These are phyloP conservation scores for Microctenopoma stevenorrisi DNA, from an alignment of 2,797 vertebrate species.

Conservation along the genomic window DNA sequence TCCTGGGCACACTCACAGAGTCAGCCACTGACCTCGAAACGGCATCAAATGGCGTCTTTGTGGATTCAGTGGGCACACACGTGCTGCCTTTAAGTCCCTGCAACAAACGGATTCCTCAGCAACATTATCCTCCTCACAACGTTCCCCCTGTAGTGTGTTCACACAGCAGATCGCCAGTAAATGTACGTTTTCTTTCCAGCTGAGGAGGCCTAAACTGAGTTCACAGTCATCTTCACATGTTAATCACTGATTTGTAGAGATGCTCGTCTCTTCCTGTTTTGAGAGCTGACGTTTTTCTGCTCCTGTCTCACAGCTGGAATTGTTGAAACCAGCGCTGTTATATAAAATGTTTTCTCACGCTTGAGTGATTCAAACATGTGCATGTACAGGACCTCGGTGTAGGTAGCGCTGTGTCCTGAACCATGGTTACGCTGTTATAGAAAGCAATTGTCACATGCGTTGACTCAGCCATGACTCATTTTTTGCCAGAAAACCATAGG, in stretches of 20 bases:
- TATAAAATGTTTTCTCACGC: not conserved
- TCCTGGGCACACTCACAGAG: slow-evolving; percentile 18
- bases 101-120: slow-evolving; percentile 41
- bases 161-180: not conserved
- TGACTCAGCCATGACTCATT: slow-evolving; percentile 43
- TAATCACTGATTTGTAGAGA: slow-evolving; percentile 35
- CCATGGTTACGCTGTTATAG: not conserved
- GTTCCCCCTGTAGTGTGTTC: not conserved
- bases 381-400: not conserved
- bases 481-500: slow-evolving; percentile 54
- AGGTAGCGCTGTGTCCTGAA: slow-evolving; percentile 7
- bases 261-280: not conserved
- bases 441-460: not conserved
- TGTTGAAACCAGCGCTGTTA: not conserved
- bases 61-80: slow-evolving; percentile 24
- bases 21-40: slow-evolving; percentile 42
- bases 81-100: slow-evolving; percentile 25
- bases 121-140: slow-evolving; percentile 6
- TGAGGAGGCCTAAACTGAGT: not conserved
- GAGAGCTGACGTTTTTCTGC: not conserved
- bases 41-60: slow-evolving; percentile 60
- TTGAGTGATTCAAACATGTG: slow-evolving; percentile 20
- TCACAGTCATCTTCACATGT: not conserved
- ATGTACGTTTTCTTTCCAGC: not conserved
- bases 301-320: slow-evolving; percentile 14